A percentile compares a stretch with the other conserved stretches of the same genome.
phyloP scores from a whole-genome alignment of 2,888 invertebrate species.

The Andricus quercusramuli region DNA sequence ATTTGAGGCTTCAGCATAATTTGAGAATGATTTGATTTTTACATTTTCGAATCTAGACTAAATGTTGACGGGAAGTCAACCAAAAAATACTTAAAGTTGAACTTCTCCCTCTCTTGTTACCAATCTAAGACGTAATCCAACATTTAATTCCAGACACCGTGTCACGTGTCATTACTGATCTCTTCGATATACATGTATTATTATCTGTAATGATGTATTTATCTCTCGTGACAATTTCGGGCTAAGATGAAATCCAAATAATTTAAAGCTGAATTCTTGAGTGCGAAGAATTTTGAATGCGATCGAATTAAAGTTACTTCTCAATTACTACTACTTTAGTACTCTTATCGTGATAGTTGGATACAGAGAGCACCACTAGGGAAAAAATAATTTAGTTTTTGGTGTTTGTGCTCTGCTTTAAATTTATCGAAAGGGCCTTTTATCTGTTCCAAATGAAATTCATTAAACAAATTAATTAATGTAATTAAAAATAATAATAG shows the following conservation, averaged over 20 bases:
- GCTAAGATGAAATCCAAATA: slow-evolving; percentile 39
- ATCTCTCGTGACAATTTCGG: slow-evolving; percentile 39
- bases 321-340: slow-evolving; percentile 48
- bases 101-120: slow-evolving; percentile 35
- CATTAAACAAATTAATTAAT: neutral
- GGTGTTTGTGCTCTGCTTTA: neutral
- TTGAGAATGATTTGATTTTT: neutral
- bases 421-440: neutral
- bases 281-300: slow-evolving; percentile 56
- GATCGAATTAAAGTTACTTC: slow-evolving; percentile 55
- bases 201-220: slow-evolving; percentile 29
- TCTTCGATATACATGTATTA: slow-evolving; percentile 40
- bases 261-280: slow-evolving; percentile 34
- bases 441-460: neutral
- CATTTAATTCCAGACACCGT: slow-evolving; percentile 32
- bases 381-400: neutral
- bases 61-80: slow-evolving; percentile 3
- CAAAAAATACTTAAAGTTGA: slow-evolving; percentile 21
- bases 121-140: slow-evolving; percentile 34
- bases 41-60: neutral
- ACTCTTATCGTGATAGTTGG: slow-evolving; percentile 23
- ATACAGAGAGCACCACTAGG: slow-evolving; percentile 24
- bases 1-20: neutral
- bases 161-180: slow-evolving; percentile 33
- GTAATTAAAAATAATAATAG: neutral